Evolutionary conservation across 2,888 invertebrate genomes (phyloP).

Genomic region (Rutpela maculata): DNA sequence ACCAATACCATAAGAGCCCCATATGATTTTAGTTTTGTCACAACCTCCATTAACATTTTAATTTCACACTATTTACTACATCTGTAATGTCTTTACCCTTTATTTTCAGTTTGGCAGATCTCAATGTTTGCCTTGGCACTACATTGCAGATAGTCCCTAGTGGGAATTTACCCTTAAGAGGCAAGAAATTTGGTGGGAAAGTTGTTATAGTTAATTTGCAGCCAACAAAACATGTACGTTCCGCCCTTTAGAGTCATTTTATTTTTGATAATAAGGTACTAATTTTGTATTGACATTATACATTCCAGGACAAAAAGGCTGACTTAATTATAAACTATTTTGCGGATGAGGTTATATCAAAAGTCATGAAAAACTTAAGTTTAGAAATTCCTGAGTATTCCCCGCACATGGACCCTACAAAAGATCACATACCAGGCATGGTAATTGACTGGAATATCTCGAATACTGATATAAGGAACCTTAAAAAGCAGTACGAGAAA

Average conservation of each 20-base stretch:
- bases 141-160: conserved; percentile 98
- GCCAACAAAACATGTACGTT: conserved; percentile 94
- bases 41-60: too few relatives aligned
- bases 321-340: conserved; percentile 92
- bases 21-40: too few relatives aligned
- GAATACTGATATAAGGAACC: conserved; percentile 77
- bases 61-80: background rate
- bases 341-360: conserved; percentile 88
- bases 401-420: conserved; percentile 81
- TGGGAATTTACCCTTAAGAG: conserved; percentile 92
- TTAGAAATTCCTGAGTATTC: conserved; percentile 85
- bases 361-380: conserved; percentile 84
- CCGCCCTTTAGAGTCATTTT: conserved; percentile 1
- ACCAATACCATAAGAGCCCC: too few relatives aligned
- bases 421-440: conserved; percentile 70
- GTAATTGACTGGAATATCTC: conserved; percentile 85
- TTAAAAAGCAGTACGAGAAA: conserved; percentile 79
- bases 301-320: conserved; percentile 89
- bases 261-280: background rate
- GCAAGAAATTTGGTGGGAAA: conserved; percentile 90
- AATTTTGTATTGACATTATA: conserved; percentile 15
- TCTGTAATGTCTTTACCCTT: background rate
- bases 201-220: conserved; percentile 97
- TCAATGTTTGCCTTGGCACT: conserved; percentile 97
- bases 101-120: conserved; percentile 88